Evolutionary conservation across 2,113 vertebrate genomes (phyloP), one percentile per base, ranked within the genome.

Genomic region (Salvator merianae): DNA sequence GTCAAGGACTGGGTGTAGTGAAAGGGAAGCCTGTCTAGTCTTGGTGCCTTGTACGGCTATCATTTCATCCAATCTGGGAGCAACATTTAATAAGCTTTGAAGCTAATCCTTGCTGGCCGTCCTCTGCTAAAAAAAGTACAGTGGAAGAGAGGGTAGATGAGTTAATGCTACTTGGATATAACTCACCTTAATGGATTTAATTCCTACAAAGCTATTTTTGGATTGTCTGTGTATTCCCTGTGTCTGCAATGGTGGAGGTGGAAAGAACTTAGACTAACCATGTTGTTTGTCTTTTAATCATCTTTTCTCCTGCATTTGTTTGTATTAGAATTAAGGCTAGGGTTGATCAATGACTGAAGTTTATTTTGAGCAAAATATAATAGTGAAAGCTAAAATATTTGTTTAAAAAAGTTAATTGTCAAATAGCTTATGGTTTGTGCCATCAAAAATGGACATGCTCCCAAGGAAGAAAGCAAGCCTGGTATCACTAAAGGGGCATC

Each of bases 51-150:
- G 36, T 59, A 30, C 5, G 87, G 53, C 47, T 86, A 10, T 50
- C 36, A 80, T 53, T 86, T 89, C 85, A 72, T 38, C 76, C 83
- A 86, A 28, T 16, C 66, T 66, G 36, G 69, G 74, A 86, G 79
- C 55, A 79, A 40, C 79, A 59, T 86, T 89, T 83, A 88, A 83
- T 85, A 78, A 73, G 50, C 71, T 90, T 78, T 83, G 84, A n/a
- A 82, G 68, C 30, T 84, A 88, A 83, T 88, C 55, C 26, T 65
- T 14, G 47, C 1, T 43, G 84, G 79, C 81, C 40, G 34, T 38
- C 32, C 74, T 88, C 20, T 68, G 50, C 68, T 93, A 63, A 75
- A 86, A 83, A 76, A 82, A 55, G 59, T 8, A 1, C 91, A 81
- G 68, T 14, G 73, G 43, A 85, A 30, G 84, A 73, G 24, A 40